Evolutionary conservation across 2,113 vertebrate species (phyloP).

Genomic region (Apteryx mantelli): DNA sequence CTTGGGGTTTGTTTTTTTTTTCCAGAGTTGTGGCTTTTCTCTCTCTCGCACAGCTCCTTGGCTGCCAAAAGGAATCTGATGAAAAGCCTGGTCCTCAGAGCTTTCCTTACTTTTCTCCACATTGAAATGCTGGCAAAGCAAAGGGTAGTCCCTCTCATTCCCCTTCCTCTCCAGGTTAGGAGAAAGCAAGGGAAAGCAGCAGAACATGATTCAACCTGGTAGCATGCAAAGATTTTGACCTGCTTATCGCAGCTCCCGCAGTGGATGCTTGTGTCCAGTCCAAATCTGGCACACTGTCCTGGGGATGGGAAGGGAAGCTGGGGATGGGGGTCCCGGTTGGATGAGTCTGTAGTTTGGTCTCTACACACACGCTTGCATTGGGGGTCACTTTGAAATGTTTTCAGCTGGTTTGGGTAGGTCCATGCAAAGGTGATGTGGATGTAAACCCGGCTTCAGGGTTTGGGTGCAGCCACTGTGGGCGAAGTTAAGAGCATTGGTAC

Average conservation of each 20-base stretch:
- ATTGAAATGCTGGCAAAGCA: neutral
- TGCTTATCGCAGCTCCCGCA: neutral
- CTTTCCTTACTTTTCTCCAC: neutral
- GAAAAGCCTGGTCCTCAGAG: neutral
- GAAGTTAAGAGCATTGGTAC: neutral
- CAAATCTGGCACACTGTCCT: neutral
- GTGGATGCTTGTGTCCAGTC: neutral
- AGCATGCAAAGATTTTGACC: neutral
- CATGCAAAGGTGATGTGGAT: neutral
- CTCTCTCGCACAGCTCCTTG: neutral
- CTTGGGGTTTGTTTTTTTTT: neutral
- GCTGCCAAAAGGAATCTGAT: neutral
- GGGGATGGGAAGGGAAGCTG: neutral
- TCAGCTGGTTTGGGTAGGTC: neutral
- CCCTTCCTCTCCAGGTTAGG: neutral
- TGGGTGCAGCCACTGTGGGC: neutral
- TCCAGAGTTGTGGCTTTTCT: neutral
- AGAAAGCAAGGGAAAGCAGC: neutral
- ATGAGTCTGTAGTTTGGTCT: neutral
- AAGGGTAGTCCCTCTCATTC: neutral
- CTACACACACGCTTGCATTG: neutral
- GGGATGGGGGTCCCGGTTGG: accelerated
- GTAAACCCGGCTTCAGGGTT: neutral
- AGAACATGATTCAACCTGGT: accelerated
- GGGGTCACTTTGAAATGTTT: neutral